Conservation (phyloP, 2,797 vertebrate species). For the Picus viridis region DNA sequence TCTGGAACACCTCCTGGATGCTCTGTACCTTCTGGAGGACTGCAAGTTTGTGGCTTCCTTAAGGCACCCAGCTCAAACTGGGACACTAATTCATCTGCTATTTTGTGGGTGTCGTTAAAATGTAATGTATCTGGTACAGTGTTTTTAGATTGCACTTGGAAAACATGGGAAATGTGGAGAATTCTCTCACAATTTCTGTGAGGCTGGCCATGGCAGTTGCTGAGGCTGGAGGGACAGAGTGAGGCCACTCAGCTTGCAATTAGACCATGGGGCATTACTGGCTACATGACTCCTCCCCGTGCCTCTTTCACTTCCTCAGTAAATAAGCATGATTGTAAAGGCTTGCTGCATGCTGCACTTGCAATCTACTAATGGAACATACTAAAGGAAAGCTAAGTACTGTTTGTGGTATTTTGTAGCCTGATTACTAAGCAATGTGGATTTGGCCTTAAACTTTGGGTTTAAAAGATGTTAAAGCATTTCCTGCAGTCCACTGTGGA, state of each 20-base stretch:
- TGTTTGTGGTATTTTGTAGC: neutral
- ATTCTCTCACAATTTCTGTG: neutral
- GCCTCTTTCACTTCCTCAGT: constrained; percentile 29
- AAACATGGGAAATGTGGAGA: neutral
- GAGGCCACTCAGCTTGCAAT: neutral
- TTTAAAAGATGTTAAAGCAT: neutral
- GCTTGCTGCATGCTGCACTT: neutral
- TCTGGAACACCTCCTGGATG: no score
- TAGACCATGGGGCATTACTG: neutral
- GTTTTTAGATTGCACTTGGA: neutral
- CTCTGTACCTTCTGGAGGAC: no score
- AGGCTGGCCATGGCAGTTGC: neutral
- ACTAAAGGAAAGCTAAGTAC: neutral
- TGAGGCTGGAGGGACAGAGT: neutral
- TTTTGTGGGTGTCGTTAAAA: constrained; percentile 30
- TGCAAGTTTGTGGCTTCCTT: no score
- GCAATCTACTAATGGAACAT: neutral
- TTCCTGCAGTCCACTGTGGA: neutral
- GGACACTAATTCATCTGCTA: constrained; percentile 29
- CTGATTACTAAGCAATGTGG: neutral
- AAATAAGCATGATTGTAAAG: constrained; percentile 3
- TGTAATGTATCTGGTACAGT: neutral
- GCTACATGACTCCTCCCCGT: neutral
- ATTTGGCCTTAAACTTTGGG: neutral
- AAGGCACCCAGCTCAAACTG: no score